Percentiles rank a stretch among this genome's conserved stretches.
phyloP scores from a whole-genome alignment of 2,797 vertebrate genomes.

The Coregonus sp. region DNA sequence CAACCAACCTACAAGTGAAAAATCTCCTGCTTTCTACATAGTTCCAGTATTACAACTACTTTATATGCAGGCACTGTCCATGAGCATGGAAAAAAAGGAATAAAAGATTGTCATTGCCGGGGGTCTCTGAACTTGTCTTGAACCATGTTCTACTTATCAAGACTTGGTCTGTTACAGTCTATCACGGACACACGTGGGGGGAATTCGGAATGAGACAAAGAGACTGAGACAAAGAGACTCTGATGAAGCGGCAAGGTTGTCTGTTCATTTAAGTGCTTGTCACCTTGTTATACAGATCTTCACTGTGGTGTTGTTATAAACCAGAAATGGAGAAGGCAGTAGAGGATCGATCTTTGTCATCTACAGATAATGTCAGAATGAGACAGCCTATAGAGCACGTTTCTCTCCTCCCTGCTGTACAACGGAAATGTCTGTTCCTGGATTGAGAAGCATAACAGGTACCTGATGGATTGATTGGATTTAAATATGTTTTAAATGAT shows the following conservation, averaged over 20 bases:
- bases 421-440: neutral
- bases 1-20: conserved; percentile 29
- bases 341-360: neutral
- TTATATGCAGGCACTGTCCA: conserved; percentile 32
- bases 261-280: conserved; percentile 19
- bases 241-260: conserved; percentile 1
- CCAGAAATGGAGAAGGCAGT: neutral
- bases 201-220: conserved; percentile 30
- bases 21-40: conserved; percentile 12
- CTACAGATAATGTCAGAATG: neutral
- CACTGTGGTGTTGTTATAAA: conserved; percentile 8
- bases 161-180: conserved; percentile 17
- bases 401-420: neutral
- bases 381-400: neutral
- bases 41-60: conserved; percentile 21
- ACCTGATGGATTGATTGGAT: too few relatives aligned
- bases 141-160: conserved; percentile 41
- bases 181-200: conserved; percentile 19
- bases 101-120: conserved; percentile 29
- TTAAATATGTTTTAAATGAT: too few relatives aligned
- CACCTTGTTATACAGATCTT: conserved; percentile 11
- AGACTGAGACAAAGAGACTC: neutral
- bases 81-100: conserved; percentile 37
- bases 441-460: neutral
- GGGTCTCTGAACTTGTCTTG: conserved; percentile 41